Evolutionary conservation across 2,888 invertebrate species (phyloP).

Genomic region (Troides aeacus): DNA sequence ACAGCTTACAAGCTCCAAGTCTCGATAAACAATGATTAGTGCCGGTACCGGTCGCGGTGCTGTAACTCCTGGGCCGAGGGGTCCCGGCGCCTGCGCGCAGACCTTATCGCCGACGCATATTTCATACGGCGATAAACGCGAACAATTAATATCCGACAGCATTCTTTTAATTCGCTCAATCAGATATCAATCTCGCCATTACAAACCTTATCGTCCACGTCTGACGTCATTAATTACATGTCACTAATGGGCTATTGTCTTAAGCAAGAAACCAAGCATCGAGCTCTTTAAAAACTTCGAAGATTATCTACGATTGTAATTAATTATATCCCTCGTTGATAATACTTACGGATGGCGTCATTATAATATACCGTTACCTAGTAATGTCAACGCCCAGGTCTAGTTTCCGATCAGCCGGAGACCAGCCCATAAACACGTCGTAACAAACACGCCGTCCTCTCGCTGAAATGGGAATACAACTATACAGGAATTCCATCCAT

Average conservation of each 20-base stretch:
- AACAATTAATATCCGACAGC: conserved; percentile 14
- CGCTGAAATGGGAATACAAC: conserved; percentile 49
- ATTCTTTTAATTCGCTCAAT: conserved; percentile 16
- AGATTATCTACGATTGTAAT: too few species aligned
- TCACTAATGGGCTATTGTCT: conserved; percentile 21
- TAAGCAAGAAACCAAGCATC: not conserved
- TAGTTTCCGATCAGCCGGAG: conserved; percentile 2
- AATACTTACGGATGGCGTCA: not conserved
- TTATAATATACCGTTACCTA: not conserved
- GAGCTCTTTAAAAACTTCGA: too few species aligned
- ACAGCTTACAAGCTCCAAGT: conserved; percentile 35
- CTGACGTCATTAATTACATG: conserved; percentile 1
- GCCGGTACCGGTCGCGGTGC: conserved; percentile 23
- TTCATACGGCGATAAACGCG: conserved; percentile 15
- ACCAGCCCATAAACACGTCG: conserved; percentile 32
- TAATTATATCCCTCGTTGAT: too few species aligned
- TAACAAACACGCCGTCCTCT: conserved; percentile 26
- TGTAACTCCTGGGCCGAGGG: conserved; percentile 8
- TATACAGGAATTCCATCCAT: conserved; percentile 46
- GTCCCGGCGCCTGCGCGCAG: not conserved
- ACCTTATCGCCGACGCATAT: conserved; percentile 27
- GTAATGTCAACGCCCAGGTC: conserved; percentile 1
- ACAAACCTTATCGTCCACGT: conserved; percentile 7
- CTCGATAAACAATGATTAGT: conserved; percentile 39
- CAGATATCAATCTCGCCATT: conserved; percentile 12